A percentile compares a stretch with the other conserved stretches of the same genome.
These are phyloP conservation scores for Ammospiza nelsoni DNA, from an alignment of 2,113 vertebrate species.

Conservation along the genomic window DNA sequence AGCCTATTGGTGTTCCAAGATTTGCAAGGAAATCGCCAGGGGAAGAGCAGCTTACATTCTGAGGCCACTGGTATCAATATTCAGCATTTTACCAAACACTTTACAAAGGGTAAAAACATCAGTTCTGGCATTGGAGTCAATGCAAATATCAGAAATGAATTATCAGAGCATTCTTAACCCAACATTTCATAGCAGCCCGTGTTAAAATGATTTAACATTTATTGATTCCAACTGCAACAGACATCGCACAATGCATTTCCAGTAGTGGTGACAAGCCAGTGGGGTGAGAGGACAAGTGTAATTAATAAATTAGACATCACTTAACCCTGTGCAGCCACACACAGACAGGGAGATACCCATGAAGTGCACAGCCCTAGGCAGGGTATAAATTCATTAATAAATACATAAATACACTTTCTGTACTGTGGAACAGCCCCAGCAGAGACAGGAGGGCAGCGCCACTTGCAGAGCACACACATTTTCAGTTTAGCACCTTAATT, in stretches of 20 bases:
- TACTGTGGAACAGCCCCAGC: neutral
- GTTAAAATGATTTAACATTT: constrained; percentile 35
- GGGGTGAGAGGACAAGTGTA: neutral
- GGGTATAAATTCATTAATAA: neutral
- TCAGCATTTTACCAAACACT: neutral
- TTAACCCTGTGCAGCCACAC: neutral
- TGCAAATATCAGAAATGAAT: neutral
- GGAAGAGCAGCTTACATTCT: neutral
- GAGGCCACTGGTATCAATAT: neutral
- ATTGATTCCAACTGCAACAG: neutral
- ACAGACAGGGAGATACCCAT: neutral
- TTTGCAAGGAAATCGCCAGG: neutral
- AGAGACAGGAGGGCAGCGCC: neutral
- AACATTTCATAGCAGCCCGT: neutral
- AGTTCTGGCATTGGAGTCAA: neutral
- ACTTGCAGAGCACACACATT: neutral
- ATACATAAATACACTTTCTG: neutral
- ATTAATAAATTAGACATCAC: neutral
- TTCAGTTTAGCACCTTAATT: neutral
- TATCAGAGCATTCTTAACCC: neutral
- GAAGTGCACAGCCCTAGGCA: neutral
- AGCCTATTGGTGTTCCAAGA: neutral
- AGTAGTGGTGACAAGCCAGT: neutral
- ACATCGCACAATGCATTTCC: neutral
- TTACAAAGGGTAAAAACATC: neutral